Base-by-base conservation (phyloP, 1,140 invertebrate species). In the Caenorhabditis latens region DNA sequence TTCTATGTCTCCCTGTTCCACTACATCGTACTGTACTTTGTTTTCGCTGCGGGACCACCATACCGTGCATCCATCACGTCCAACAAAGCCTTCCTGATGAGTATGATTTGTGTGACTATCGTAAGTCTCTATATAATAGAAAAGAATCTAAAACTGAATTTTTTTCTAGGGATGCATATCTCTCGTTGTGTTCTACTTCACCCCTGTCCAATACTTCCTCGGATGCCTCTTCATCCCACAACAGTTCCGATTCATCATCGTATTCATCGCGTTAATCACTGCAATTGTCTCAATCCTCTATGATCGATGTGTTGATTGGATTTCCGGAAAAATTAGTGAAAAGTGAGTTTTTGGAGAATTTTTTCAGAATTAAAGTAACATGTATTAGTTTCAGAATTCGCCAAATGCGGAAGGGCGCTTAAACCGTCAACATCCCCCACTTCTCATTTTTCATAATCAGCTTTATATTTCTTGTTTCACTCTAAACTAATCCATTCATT, bases 21-120 rank as follows among this genome's bases (percentile, higher is more conserved):
- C 93, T 98, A 98, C 92, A 95, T 98, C 24, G 95, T 96, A 40
- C 94, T 97, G 89, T 96, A 96, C 0, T 94, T 96, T 85, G 95
- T 96, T 19, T 97, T 96, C 93, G 96, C 96, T 0, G 96, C 96
- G 91, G 96, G 96, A 0, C 95, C 95, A 50, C 97, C 97, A 0
- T 98, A 97, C 91, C 94, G 97, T 46, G 95, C 95, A 91, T 94
- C 95, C 0, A 95, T 99, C 2, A 95, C 95, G 57, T 88, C 84
- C 83, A 92, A 92, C 83, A 87, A 84, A 48, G 50, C 57, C 0
- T 87, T 87, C 82, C 48, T 84, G 16, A 55, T 75, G 11, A 50
- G 43, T 16, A 83, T 82, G 43, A 57, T 87, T 19, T 40, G 32
- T 14, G 46, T 57, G 5, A 87, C 86, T 14, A 19, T 65, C 0